These are phyloP conservation scores for Mugil cephalus DNA, from an alignment of 2,113 vertebrate species.

Conservation along the genomic window DNA sequence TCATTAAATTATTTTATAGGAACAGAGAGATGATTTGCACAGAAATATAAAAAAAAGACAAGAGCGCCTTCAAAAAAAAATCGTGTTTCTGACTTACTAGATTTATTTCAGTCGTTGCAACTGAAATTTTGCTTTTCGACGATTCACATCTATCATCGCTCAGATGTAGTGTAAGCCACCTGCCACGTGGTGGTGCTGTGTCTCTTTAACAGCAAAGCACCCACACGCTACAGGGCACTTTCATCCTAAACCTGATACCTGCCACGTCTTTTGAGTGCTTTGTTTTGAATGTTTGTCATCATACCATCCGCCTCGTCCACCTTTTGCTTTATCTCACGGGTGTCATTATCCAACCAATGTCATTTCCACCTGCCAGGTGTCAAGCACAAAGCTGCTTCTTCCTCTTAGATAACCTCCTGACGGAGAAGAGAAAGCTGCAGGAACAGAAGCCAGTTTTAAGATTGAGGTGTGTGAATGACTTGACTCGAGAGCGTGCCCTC, in stretches of 20 bases:
- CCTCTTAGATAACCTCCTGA: conserved; percentile 59
- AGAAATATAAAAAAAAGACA: conserved; percentile 5
- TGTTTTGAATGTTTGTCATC: conserved; percentile 58
- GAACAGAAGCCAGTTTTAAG: conserved; percentile 40
- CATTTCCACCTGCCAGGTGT: conserved; percentile 56
- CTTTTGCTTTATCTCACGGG: conserved; percentile 39
- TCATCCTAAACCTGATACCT: conserved; percentile 35
- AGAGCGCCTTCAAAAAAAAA: background rate
- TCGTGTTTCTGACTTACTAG: conserved; percentile 8
- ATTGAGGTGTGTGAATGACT: conserved; percentile 61
- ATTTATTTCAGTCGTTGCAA: conserved; percentile 28
- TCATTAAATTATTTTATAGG: background rate
- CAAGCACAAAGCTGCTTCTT: conserved; percentile 47
- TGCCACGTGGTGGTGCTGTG: conserved; percentile 76
- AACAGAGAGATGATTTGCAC: conserved; percentile 11
- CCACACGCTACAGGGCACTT: background rate
- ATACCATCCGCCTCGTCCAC: conserved; percentile 30
- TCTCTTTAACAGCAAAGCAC: conserved; percentile 33
- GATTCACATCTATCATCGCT: background rate
- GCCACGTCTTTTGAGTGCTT: conserved; percentile 29
- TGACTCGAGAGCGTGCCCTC: conserved; percentile 56
- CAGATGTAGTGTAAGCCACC: background rate
- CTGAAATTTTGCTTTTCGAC: background rate
- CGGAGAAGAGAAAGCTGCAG: conserved; percentile 33
- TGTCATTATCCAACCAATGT: conserved; percentile 63